Percentiles rank a stretch among this genome's conserved stretches.
Conservation (phyloP, 2,888 invertebrate genomes). For the Hypercompe scribonia region DNA sequence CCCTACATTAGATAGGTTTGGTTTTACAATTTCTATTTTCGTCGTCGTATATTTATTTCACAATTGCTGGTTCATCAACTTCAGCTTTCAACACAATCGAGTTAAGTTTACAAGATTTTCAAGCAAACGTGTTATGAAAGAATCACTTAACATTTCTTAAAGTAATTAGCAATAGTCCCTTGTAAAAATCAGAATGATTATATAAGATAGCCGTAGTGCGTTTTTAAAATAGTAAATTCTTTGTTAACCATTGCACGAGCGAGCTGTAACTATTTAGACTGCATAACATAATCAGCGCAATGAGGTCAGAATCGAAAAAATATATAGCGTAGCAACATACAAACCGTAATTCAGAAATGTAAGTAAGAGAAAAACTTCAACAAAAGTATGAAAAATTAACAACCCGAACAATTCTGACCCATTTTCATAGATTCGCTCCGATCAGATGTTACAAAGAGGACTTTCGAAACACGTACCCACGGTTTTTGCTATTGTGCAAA, state of each 20-base stretch:
- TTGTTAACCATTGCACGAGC: not conserved
- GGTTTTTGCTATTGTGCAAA: constrained; percentile 43
- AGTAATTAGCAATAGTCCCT: too few species aligned
- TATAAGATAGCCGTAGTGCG: too few species aligned
- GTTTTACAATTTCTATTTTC: too few species aligned
- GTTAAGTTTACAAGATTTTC: not conserved
- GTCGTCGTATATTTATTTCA: not conserved
- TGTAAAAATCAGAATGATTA: too few species aligned
- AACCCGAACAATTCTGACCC: constrained; percentile 29
- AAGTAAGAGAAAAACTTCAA: constrained; percentile 23
- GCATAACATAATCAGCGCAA: not conserved
- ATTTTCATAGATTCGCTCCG: constrained; percentile 40
- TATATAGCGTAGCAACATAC: constrained; percentile 4
- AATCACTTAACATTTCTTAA: not conserved
- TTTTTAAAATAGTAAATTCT: not conserved
- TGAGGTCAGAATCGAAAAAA: not conserved
- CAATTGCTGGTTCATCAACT: not conserved
- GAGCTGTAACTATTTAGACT: not conserved
- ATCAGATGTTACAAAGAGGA: constrained; percentile 28
- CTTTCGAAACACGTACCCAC: constrained; percentile 38
- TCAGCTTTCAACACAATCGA: not conserved
- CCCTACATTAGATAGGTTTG: too few species aligned
- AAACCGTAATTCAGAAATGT: constrained; percentile 11
- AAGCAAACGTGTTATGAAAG: not conserved
- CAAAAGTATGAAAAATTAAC: constrained; percentile 37